Percentiles rank a stretch among this genome's conserved stretches.
These are phyloP conservation scores for Campoplex capitator DNA, from an alignment of 2,888 invertebrate species.

Conservation along the genomic window DNA sequence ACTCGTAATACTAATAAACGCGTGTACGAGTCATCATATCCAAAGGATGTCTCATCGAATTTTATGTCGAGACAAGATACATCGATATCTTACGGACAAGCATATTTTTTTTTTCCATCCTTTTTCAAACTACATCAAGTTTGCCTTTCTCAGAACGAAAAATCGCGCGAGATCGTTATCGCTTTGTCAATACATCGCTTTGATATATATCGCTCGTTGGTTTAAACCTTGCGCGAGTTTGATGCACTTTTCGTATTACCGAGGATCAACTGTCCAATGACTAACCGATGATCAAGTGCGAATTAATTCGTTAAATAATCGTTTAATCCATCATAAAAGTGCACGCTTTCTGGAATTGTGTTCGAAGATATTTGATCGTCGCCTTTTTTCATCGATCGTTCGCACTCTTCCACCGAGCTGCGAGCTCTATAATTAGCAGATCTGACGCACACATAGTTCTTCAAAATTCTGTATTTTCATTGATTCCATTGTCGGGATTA, in stretches of 20 bases:
- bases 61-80: conserved; percentile 33
- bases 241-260: not conserved
- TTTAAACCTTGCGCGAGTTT: not conserved
- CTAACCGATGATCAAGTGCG: not conserved
- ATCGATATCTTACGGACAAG: conserved; percentile 42
- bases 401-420: too few relatives aligned
- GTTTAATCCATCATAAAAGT: not conserved
- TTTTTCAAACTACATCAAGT: conserved; percentile 13
- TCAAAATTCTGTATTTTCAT: not conserved
- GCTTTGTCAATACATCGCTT: not conserved
- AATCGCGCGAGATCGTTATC: conserved; percentile 35
- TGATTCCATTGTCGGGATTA: not conserved
- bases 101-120: not conserved
- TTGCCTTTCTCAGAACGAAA: conserved; percentile 2
- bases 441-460: not conserved
- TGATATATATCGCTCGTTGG: conserved; percentile 8
- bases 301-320: not conserved
- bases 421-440: not conserved
- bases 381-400: not conserved
- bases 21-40: conserved; percentile 39
- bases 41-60: conserved; percentile 47
- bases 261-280: not conserved
- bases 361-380: not conserved
- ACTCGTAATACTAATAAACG: conserved; percentile 30
- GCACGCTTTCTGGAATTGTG: not conserved